Base-by-base conservation (phyloP, 2,888 invertebrate species). In the Aphodius granarius region DNA sequence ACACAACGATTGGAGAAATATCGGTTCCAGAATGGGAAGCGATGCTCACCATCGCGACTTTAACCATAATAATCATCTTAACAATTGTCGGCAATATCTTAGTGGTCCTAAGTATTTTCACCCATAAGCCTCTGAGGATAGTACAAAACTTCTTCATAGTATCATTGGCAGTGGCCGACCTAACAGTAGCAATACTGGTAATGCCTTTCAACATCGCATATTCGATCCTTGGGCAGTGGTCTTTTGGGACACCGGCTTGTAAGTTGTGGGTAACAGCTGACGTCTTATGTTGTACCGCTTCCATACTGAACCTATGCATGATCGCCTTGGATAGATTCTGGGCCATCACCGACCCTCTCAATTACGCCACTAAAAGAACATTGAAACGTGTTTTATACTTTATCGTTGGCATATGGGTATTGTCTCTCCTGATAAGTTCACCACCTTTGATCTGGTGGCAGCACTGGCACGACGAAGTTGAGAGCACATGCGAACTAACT, bases 121-220 rank as follows among this genome's bases (percentile, higher is more conserved):
- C 96, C 0, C 96, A 98, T 88, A 94, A 95, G 84, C 97, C 97
- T 0, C 89, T 97, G 72, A 90, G 97, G 78, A 97, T 96, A 81
- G 97, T 97, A 22, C 98, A 97, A 86, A 98, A 98, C 88, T 98
- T 97, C 88, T 97, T 98, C 88, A 96, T 98, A 82, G 97, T 98
- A 0, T 97, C 97, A 1, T 88, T 98, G 80, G 98, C 98, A 0
- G 96, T 97, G 18, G 97, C 97, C 3, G 98, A 98, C 87, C 89
- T 97, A 78, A 96, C 96, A 0, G 97, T 97, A 13, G 97, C 97
- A 18, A 91, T 96, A 77, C 89, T 97, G 77, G 97, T 97, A 66
- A 91, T 98, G 88, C 98, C 98, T 5, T 91, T 98, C 81, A 97
- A 97, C 88, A 95, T 98, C 66, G 95, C 95, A 70, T 97, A 97